A percentile compares a stretch with the other conserved stretches of the same genome.
These are phyloP conservation scores for Macrotis lagotis DNA, from an alignment of 2,113 vertebrate species.

Conservation along the genomic window DNA sequence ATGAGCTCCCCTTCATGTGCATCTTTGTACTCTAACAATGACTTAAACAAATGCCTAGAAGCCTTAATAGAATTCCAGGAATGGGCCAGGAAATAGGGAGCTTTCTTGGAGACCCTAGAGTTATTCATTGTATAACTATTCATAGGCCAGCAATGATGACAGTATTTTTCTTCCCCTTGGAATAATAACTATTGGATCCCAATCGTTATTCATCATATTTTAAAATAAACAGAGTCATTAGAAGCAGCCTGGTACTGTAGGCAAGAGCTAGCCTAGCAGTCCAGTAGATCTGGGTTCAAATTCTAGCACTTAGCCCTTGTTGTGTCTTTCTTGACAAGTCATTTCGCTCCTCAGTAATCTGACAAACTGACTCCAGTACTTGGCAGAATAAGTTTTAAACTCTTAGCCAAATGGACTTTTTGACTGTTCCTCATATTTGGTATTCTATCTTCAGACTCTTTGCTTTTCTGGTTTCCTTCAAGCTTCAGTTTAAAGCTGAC, in stretches of 20 bases:
- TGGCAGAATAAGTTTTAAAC: neutral
- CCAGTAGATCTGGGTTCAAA: too few relatives aligned
- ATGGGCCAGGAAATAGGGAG: neutral
- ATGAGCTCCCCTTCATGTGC: neutral
- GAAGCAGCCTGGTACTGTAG: too few relatives aligned
- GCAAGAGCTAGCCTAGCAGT: too few relatives aligned
- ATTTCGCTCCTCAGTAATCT: too few relatives aligned
- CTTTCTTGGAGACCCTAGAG: too few relatives aligned
- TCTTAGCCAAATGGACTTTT: neutral
- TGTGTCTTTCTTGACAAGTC: too few relatives aligned
- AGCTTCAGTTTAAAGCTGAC: neutral
- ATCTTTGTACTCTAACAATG: too few relatives aligned
- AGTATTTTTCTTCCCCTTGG: neutral
- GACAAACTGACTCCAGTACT: too few relatives aligned
- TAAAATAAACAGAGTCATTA: conserved; percentile 24
- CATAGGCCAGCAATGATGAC: neutral
- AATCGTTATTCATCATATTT: conserved; percentile 13
- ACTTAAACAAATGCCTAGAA: too few relatives aligned
- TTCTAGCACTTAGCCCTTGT: too few relatives aligned
- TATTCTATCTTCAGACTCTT: neutral
- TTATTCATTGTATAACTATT: neutral
- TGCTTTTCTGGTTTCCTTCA: neutral
- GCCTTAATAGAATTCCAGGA: neutral
- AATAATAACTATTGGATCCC: neutral
- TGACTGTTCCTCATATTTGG: neutral